Percentiles rank a stretch among this genome's conserved stretches.
These are phyloP conservation scores for Carassius auratus DNA, from an alignment of 2,113 vertebrate species.

Conservation along the genomic window DNA sequence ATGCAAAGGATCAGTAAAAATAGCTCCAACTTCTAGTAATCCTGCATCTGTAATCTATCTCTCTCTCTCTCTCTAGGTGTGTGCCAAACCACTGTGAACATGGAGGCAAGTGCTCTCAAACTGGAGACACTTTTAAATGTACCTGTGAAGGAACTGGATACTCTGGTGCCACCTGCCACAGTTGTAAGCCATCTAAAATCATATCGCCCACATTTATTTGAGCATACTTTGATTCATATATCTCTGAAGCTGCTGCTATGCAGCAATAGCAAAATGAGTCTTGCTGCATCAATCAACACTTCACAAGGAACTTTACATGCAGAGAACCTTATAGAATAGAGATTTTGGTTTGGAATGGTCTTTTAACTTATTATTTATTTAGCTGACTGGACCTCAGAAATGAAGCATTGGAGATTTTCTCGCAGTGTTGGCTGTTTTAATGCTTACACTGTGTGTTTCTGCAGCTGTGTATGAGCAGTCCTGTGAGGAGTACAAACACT, in stretches of 20 bases:
- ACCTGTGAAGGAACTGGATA: conserved; percentile 91
- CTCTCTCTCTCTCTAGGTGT: conserved; percentile 78
- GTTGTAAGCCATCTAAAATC: conserved; percentile 78
- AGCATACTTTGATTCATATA: neutral
- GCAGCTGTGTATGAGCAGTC: conserved; percentile 92
- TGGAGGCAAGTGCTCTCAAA: conserved; percentile 89
- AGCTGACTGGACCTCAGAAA: conserved; percentile 6
- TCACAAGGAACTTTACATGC: neutral
- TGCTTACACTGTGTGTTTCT: conserved; percentile 57
- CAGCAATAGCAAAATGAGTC: neutral
- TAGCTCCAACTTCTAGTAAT: too few relatives aligned
- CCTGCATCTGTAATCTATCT: neutral
- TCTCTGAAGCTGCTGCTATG: neutral
- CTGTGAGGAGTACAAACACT: conserved; percentile 94
- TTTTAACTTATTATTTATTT: neutral
- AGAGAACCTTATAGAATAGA: neutral
- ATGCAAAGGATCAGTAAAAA: too few relatives aligned
- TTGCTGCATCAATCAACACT: too few relatives aligned
- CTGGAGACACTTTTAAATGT: conserved; percentile 92
- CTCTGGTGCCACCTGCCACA: conserved; percentile 94
- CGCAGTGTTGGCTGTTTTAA: neutral
- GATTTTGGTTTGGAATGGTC: neutral
- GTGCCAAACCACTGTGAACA: conserved; percentile 96
- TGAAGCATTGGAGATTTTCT: conserved; percentile 20
- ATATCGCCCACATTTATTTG: neutral